Evolutionary conservation across 2,888 invertebrate genomes (phyloP).

Genomic region (Andrena marginata): DNA sequence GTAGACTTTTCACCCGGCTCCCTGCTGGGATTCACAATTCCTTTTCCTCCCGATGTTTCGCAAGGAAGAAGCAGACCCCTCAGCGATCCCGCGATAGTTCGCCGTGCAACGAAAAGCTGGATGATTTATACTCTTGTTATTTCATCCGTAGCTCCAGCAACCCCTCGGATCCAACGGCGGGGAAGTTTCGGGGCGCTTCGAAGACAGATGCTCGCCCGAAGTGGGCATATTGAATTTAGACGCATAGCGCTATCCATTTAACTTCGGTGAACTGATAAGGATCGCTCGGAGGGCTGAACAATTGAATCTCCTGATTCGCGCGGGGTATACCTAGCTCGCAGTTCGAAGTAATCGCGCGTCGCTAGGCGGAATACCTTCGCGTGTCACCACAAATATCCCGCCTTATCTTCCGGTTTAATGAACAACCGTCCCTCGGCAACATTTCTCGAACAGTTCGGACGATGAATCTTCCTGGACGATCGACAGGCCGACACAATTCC

Average conservation of each 20-base stretch:
- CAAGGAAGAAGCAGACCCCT: constrained; percentile 2
- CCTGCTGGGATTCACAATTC: constrained; percentile 26
- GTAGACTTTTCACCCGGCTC: neutral
- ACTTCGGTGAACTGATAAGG: constrained; percentile 15
- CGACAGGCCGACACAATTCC: neutral
- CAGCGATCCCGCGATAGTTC: neutral
- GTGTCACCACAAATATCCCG: too few species aligned
- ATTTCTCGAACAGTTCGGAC: neutral
- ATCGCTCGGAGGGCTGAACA: neutral
- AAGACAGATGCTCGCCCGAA: constrained; percentile 10
- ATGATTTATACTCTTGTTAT: constrained; percentile 38
- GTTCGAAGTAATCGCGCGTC: neutral
- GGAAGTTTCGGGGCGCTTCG: constrained; percentile 6
- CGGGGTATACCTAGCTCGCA: neutral
- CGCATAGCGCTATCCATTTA: constrained; percentile 21
- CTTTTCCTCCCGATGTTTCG: neutral
- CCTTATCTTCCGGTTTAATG: neutral
- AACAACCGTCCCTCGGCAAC: neutral
- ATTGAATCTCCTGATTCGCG: constrained; percentile 1
- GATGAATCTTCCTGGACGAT: constrained; percentile 29
- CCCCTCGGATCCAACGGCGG: neutral
- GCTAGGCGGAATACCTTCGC: neutral
- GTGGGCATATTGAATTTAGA: constrained; percentile 6
- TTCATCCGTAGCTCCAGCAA: neutral
- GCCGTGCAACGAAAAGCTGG: neutral